These are phyloP conservation scores for Gyps fulvus DNA, from an alignment of 2,113 vertebrate genomes.

Conservation along the genomic window DNA sequence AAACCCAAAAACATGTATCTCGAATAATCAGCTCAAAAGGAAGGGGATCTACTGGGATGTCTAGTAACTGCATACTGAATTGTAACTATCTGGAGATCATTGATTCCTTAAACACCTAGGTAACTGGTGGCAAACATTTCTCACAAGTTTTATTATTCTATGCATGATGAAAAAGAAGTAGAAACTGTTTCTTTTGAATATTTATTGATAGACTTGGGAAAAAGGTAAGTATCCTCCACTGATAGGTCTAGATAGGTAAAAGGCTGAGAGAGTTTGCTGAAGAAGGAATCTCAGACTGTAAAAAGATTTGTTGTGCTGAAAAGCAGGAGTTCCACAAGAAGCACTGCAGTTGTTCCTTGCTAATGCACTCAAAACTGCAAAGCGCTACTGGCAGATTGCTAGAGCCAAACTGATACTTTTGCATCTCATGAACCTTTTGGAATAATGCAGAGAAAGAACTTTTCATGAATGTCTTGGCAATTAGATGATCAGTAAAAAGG, in stretches of 20 bases:
- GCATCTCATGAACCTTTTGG: not conserved
- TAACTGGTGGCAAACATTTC: not conserved
- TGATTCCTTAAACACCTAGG: not conserved
- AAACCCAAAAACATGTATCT: not conserved
- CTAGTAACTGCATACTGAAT: no score
- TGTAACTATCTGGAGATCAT: not conserved
- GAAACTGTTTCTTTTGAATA: not conserved
- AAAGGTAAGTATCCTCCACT: not conserved
- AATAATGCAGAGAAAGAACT: not conserved
- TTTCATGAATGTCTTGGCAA: not conserved
- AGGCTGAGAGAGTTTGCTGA: not conserved
- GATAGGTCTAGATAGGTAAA: rapidly evolving
- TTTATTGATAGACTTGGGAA: not conserved
- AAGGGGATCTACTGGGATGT: not conserved
- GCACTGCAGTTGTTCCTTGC: not conserved
- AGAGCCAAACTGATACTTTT: not conserved
- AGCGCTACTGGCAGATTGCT: not conserved
- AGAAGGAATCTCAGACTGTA: not conserved
- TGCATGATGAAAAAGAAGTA: not conserved
- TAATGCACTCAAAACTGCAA: not conserved
- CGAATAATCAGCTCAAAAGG: not conserved
- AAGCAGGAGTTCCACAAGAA: not conserved
- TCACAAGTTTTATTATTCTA: not conserved
- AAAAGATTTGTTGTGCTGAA: not conserved
- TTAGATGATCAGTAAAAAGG: not conserved